Conservation (phyloP, 2,888 invertebrate species). For the Cerceris rybyensis region DNA sequence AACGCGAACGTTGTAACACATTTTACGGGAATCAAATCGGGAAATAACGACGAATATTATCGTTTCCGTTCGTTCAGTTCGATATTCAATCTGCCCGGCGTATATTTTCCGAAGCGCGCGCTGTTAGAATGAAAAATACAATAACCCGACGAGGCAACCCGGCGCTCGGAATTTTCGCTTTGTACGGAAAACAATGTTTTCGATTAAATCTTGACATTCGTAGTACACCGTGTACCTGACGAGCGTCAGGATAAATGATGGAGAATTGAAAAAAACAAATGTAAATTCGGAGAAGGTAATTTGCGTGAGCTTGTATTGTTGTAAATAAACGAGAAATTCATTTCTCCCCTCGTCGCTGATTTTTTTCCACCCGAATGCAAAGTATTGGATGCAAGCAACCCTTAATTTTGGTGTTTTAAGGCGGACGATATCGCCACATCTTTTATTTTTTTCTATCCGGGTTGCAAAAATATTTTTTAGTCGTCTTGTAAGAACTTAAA, state of each 20-base stretch:
- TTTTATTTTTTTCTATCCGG: no score
- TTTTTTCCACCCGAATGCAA: no score
- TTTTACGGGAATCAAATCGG: not conserved
- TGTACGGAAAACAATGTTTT: constrained; percentile 3
- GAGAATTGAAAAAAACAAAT: not conserved
- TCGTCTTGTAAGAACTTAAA: no score
- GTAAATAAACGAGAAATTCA: no score
- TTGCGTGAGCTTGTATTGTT: not conserved
- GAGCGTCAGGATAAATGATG: not conserved
- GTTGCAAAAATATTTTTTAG: no score
- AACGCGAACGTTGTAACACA: constrained; percentile 22
- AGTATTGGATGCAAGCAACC: no score
- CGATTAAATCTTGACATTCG: not conserved
- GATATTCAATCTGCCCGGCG: constrained; percentile 17
- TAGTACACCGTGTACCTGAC: constrained; percentile 2
- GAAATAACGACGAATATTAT: constrained; percentile 20
- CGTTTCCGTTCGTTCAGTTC: constrained; percentile 5
- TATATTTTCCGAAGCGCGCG: constrained; percentile 20
- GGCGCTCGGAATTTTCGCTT: not conserved
- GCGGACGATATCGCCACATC: no score
- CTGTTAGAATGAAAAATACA: constrained; percentile 15
- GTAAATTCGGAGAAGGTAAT: not conserved
- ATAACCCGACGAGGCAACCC: constrained; percentile 2
- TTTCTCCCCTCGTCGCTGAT: no score
- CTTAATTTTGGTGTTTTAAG: no score